Evolutionary conservation across 1,140 invertebrate species (phyloP).

Genomic region (Drosophila willistoni): DNA sequence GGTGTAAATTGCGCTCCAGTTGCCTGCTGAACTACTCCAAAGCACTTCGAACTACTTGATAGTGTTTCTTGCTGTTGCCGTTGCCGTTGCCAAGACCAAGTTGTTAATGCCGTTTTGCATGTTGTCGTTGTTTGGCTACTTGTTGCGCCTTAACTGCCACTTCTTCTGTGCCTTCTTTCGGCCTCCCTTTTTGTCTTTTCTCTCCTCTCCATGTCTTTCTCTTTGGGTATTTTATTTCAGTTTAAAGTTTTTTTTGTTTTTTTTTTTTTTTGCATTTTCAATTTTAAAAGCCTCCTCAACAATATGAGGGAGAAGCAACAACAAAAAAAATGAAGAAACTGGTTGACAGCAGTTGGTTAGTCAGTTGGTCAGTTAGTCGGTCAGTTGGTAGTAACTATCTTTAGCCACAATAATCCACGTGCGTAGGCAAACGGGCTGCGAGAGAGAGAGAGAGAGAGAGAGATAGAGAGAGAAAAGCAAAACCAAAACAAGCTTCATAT

Average conservation of each 20-base stretch:
- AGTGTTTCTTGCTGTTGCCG: conserved; percentile 15
- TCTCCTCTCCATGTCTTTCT: neutral
- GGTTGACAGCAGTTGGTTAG: conserved; percentile 31
- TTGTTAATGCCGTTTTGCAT: conserved; percentile 25
- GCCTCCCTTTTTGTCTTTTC: neutral
- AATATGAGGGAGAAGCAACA: conserved; percentile 12
- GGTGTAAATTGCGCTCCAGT: conserved; percentile 54
- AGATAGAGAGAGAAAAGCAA: conserved; percentile 13
- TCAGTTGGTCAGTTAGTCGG: neutral
- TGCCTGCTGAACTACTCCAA: conserved; percentile 55
- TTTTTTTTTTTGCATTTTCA: conserved; percentile 39
- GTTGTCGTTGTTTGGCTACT: conserved; percentile 17
- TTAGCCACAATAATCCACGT: conserved; percentile 39
- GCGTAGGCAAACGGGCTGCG: conserved; percentile 47
- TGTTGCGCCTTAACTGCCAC: conserved; percentile 8
- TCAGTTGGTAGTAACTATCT: conserved; percentile 13
- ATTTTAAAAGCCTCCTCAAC: neutral
- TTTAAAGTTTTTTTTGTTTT: conserved; percentile 46
- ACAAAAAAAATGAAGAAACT: conserved; percentile 17
- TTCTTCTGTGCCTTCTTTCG: conserved; percentile 3
- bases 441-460: conserved; percentile 17
- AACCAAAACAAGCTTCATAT: conserved; percentile 24
- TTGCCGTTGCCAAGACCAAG: conserved; percentile 20
- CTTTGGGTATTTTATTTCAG: conserved; percentile 38
- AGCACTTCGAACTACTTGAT: conserved; percentile 24